These are phyloP conservation scores for Brachypodius melanocephalos DNA, from an alignment of 2,113 vertebrate genomes.

Conservation along the genomic window DNA sequence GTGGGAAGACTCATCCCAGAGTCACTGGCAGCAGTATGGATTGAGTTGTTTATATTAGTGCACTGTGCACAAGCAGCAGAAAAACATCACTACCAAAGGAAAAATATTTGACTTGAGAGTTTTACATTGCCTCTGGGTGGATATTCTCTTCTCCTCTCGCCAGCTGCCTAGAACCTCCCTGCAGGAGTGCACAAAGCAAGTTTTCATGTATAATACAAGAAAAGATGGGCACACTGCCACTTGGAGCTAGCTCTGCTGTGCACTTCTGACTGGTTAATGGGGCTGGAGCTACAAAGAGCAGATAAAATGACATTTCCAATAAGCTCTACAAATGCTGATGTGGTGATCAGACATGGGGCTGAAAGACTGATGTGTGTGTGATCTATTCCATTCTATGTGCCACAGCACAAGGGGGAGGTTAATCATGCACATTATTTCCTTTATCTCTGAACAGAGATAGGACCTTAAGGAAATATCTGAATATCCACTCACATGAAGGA, in stretches of 20 bases:
- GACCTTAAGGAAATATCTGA: background rate
- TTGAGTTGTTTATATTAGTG: background rate
- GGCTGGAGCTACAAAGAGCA: background rate
- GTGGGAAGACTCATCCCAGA: background rate
- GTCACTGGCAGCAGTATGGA: background rate
- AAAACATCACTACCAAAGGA: background rate
- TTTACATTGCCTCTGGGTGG: background rate
- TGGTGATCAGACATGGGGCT: background rate
- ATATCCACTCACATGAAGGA: background rate
- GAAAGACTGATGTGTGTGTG: background rate
- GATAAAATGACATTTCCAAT: background rate
- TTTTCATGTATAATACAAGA: background rate
- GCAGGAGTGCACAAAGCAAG: background rate
- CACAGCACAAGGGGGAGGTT: background rate
- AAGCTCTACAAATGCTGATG: background rate
- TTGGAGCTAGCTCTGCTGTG: background rate
- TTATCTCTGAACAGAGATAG: background rate
- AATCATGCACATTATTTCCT: background rate
- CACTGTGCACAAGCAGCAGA: background rate
- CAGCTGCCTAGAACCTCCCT: background rate
- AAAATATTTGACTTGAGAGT: background rate
- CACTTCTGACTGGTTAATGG: background rate
- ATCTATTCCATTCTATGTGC: background rate
- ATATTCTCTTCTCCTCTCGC: background rate
- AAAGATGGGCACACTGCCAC: background rate